Percentiles rank a stretch among this genome's conserved stretches.
Conservation (phyloP, 2,888 invertebrate genomes). For the Eumacrocentrus americanus region DNA sequence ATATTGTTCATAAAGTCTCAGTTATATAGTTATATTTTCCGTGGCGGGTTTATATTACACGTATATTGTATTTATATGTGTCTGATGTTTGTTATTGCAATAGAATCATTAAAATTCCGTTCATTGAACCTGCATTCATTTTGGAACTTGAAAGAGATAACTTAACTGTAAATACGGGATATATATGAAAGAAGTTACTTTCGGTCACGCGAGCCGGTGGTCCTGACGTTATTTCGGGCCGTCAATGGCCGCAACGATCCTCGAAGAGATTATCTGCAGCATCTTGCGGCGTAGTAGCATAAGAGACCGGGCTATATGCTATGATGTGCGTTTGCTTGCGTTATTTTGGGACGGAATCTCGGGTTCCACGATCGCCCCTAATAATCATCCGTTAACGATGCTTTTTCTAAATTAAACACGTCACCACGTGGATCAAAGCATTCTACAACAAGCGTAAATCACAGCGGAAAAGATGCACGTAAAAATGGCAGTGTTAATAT, state of each 20-base stretch:
- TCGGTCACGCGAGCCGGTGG: constrained; percentile 25
- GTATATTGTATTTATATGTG: background rate
- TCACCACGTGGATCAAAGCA: background rate
- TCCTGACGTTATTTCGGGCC: constrained; percentile 33
- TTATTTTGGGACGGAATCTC: constrained; percentile 27
- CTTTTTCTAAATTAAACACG: constrained; percentile 5
- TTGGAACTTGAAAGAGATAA: constrained; percentile 7
- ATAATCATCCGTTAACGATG: constrained; percentile 15
- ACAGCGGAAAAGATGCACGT: too few relatives aligned
- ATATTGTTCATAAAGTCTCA: background rate
- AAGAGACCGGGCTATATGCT: constrained; percentile 1
- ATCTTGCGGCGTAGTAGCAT: too few relatives aligned
- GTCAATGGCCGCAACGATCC: constrained; percentile 29
- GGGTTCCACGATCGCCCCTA: constrained; percentile 24
- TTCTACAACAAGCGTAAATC: background rate
- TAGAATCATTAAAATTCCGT: constrained; percentile 9
- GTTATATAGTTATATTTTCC: background rate
- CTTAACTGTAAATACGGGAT: too few relatives aligned
- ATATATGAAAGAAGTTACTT: constrained; percentile 24
- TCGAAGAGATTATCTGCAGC: constrained; percentile 18
- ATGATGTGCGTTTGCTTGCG: constrained; percentile 13
- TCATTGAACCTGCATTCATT: constrained; percentile 21
- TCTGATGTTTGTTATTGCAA: background rate
- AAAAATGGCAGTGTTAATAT: too few relatives aligned
- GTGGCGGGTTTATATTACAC: too few relatives aligned